Base-by-base conservation (phyloP, 2,888 invertebrate species). In the Eudiplozoon nipponicum region DNA sequence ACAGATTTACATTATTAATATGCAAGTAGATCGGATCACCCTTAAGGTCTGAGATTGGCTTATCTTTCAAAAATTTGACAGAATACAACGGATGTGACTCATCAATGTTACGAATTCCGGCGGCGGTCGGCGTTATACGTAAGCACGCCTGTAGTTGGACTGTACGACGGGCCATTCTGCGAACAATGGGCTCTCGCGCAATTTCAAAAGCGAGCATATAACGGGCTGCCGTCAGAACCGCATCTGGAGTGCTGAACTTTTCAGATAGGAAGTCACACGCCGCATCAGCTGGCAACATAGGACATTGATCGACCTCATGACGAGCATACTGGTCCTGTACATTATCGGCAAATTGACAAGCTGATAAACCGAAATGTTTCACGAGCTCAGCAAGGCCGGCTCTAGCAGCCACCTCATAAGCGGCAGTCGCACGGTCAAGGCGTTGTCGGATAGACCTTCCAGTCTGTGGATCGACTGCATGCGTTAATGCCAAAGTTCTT, bases 281-380 rank as follows among this genome's bases (percentile, higher is more conserved):
- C 15, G 75, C 64, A 47, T 75, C 74, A 0, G 66, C 51, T 0
- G 81, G 80, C 48, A 76, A 72, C n/a, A 70, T 66, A 0, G 71
- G 68, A 49, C 74, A 75, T 54, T 86, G 84, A 36, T 81, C 81
- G 1, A 86, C 77, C 52, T 86, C 86, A 55, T 81, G 75, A 11
- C 78, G 65, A 55, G 78, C 77, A 57, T 86, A 86, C 56, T 80
- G 78, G 53, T 86, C 84, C 1, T 80, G 68, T 4, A 90, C 64
- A 62, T 94, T 90, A 61, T 86, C 84, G 0, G 80, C 81, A 56
- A 80, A 84, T 58, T 86, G 73, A 54, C 80, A 77, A 0, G 90
- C 78, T 0, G 72, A 69, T 38, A 94, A 61, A 45, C 90, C 90
- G 58, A 86, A 90, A 53, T 72, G 71, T 54, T 73, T 74, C 2